Conservation (phyloP, 2,888 invertebrate species). For the Lycia hirtaria region DNA sequence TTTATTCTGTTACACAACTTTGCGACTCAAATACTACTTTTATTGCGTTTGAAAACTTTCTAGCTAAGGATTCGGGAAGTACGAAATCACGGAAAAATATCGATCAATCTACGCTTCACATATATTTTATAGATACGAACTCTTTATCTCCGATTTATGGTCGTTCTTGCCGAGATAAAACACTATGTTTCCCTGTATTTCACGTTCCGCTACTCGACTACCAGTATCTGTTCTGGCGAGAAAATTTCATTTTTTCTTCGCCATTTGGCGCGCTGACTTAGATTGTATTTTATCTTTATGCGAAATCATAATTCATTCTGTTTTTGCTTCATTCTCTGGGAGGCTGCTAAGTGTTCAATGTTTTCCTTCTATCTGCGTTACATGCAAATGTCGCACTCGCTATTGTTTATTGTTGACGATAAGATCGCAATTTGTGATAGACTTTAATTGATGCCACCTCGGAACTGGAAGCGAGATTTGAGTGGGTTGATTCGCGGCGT, state of each 20-base stretch:
- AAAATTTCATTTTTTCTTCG: conserved; percentile 78
- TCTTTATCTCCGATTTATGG: conserved; percentile 27
- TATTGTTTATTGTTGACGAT: conserved; percentile 70
- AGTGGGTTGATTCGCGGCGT: conserved; percentile 26
- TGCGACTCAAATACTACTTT: conserved; percentile 16
- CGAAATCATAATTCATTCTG: conserved; percentile 82
- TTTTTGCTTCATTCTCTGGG: conserved; percentile 69
- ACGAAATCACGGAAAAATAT: conserved; percentile 5
- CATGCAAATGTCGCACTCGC: conserved; percentile 69
- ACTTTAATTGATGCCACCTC: conserved; percentile 56
- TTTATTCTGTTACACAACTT: conserved; percentile 35
- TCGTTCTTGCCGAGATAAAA: conserved; percentile 36
- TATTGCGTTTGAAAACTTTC: conserved; percentile 20
- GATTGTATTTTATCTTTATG: conserved; percentile 84
- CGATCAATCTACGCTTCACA: conserved; percentile 18
- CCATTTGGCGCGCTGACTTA: conserved; percentile 79
- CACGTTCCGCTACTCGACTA: conserved; percentile 62
- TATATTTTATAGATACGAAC: conserved; percentile 24
- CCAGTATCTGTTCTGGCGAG: conserved; percentile 66
- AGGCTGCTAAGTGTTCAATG: conserved; percentile 73
- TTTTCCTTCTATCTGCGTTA: conserved; percentile 67
- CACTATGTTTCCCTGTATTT: conserved; percentile 58
- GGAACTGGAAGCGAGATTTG: conserved; percentile 31
- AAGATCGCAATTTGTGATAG: conserved; percentile 63
- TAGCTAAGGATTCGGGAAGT: background rate